Evolutionary conservation across 2,797 vertebrate genomes (phyloP).

Genomic region (Silurus aristotelis): DNA sequence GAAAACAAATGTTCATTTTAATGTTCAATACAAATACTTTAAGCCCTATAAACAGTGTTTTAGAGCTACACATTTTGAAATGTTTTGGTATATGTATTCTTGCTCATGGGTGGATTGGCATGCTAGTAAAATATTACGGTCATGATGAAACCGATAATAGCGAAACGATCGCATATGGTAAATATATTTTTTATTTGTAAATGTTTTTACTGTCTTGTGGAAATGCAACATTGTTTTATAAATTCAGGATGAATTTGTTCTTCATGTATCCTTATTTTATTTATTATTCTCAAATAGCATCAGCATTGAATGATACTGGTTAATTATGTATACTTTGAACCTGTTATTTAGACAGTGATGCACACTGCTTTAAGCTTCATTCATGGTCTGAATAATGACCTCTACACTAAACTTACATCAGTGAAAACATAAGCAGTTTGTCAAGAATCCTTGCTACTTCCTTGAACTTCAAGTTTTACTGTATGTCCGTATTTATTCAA

Average conservation of each 20-base stretch:
- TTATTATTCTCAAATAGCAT: neutral
- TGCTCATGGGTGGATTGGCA: too few species aligned
- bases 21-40: neutral
- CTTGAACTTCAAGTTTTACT: neutral
- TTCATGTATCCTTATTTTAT: neutral
- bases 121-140: neutral
- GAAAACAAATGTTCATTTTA: neutral
- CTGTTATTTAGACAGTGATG: neutral
- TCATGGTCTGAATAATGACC: neutral
- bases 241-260: neutral
- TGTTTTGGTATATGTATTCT: too few species aligned
- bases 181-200: neutral
- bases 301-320: neutral
- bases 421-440: constrained; percentile 14
- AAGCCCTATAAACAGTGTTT: neutral
- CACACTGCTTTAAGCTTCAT: neutral
- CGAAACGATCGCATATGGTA: neutral
- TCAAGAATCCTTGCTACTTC: neutral
- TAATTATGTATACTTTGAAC: neutral
- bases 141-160: neutral
- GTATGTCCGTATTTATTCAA: neutral
- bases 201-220: neutral
- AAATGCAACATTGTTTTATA: neutral
- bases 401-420: constrained; percentile 5
- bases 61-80: neutral